phyloP scores from a whole-genome alignment of 1,140 invertebrate genomes.

The Drosophila truncata region DNA sequence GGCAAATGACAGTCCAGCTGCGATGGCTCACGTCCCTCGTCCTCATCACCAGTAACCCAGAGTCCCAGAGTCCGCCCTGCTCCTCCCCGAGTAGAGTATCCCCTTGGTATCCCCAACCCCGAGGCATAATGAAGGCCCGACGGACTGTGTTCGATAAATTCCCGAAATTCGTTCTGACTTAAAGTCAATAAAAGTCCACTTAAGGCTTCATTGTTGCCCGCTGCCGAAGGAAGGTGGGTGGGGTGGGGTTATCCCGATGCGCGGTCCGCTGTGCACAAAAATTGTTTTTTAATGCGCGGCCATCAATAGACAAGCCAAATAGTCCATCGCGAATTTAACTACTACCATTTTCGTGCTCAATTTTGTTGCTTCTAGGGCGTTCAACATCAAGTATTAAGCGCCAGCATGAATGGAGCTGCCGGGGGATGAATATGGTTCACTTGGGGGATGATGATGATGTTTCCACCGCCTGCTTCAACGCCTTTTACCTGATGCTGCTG shows the following conservation, averaged over 20 bases:
- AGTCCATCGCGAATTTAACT: constrained; percentile 79
- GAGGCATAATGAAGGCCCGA: constrained; percentile 72
- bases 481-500: constrained; percentile 30
- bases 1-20: constrained; percentile 67
- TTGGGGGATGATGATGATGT: constrained; percentile 35
- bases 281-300: constrained; percentile 82
- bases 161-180: constrained; percentile 81
- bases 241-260: constrained; percentile 26
- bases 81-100: background rate
- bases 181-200: constrained; percentile 83
- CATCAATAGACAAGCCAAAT: constrained; percentile 82
- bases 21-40: constrained; percentile 29
- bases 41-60: constrained; percentile 22
- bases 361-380: constrained; percentile 49
- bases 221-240: constrained; percentile 9
- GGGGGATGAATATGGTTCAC: constrained; percentile 8
- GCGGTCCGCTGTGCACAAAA: constrained; percentile 66
- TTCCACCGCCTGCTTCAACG: constrained; percentile 13
- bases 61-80: background rate
- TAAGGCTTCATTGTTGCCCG: constrained; percentile 79
- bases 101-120: constrained; percentile 22
- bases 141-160: constrained; percentile 79
- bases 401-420: constrained; percentile 21
- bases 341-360: constrained; percentile 64
- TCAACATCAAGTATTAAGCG: constrained; percentile 40